phyloP scores from a whole-genome alignment of 2,113 vertebrate genomes.

The Entosphenus tridentatus region DNA sequence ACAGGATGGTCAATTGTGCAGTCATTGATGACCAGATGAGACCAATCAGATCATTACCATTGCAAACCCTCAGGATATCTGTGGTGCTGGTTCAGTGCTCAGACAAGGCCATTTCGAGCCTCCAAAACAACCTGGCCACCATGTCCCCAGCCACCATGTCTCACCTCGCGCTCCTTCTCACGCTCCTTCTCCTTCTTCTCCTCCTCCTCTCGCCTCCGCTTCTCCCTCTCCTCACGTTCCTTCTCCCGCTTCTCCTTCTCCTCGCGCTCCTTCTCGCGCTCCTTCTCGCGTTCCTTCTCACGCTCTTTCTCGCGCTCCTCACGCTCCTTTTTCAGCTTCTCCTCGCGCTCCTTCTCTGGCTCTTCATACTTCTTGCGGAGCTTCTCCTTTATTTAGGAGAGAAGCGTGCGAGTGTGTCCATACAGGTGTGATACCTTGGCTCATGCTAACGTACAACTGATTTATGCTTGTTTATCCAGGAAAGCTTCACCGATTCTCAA shows the following conservation, averaged over 20 bases:
- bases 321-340: constrained; percentile 7
- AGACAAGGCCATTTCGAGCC: background rate
- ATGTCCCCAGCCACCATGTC: constrained; percentile 13
- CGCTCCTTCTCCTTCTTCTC: constrained; percentile 39
- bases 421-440: background rate
- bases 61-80: too few species aligned
- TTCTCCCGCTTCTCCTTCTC: constrained; percentile 53
- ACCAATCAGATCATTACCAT: too few species aligned
- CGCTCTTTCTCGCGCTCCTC: constrained; percentile 24
- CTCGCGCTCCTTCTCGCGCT: constrained; percentile 44
- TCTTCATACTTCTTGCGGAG: constrained; percentile 51
- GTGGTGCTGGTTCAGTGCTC: too few species aligned
- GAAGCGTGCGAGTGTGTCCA: background rate
- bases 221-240: constrained; percentile 34
- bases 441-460: background rate
- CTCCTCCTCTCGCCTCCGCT: constrained; percentile 19
- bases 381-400: constrained; percentile 26
- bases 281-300: constrained; percentile 44
- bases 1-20: too few species aligned
- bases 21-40: too few species aligned
- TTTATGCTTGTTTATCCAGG: background rate
- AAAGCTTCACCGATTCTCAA: background rate
- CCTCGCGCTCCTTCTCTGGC: constrained; percentile 56
- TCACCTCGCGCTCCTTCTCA: constrained; percentile 43
- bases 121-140: background rate